Evolutionary conservation across 2,113 vertebrate genomes (phyloP).

Genomic region (Himantopus leucocephalus): DNA sequence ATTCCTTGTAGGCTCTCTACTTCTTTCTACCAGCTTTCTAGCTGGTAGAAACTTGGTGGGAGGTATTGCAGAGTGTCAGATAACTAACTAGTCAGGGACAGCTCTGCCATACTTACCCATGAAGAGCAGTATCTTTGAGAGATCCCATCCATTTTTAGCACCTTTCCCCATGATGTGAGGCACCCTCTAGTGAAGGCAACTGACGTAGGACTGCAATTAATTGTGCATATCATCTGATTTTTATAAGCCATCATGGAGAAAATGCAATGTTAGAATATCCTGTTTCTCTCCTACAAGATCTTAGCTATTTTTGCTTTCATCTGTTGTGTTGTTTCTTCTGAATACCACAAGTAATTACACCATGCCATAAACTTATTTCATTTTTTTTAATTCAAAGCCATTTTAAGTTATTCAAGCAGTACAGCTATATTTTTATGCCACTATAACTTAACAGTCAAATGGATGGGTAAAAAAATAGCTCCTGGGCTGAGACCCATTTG

Average conservation of each 20-base stretch:
- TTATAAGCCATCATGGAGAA: background rate
- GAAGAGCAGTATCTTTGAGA: background rate
- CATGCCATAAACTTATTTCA: slow-evolving; percentile 6
- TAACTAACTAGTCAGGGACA: background rate
- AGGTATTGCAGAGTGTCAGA: background rate
- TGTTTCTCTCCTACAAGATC: background rate
- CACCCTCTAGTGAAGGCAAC: background rate
- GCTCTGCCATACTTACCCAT: background rate
- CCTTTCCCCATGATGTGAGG: background rate
- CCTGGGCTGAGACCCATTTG: slow-evolving; percentile 29
- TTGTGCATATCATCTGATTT: background rate
- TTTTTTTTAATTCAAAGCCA: slow-evolving; percentile 14
- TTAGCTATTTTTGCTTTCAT: background rate
- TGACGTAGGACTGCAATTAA: background rate
- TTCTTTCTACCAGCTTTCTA: background rate
- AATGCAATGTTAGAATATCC: background rate
- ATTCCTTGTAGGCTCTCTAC: background rate
- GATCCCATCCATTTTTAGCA: background rate
- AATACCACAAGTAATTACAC: slow-evolving; percentile 4
- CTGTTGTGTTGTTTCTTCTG: background rate
- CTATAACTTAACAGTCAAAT: slow-evolving; percentile 44
- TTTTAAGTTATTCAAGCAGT: slow-evolving; percentile 20
- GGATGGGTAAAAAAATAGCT: slow-evolving; percentile 12
- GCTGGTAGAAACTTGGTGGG: background rate
- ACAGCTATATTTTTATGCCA: slow-evolving; percentile 14